These are phyloP conservation scores for Synergus gifuensis DNA, from an alignment of 2,888 invertebrate genomes.

Conservation along the genomic window DNA sequence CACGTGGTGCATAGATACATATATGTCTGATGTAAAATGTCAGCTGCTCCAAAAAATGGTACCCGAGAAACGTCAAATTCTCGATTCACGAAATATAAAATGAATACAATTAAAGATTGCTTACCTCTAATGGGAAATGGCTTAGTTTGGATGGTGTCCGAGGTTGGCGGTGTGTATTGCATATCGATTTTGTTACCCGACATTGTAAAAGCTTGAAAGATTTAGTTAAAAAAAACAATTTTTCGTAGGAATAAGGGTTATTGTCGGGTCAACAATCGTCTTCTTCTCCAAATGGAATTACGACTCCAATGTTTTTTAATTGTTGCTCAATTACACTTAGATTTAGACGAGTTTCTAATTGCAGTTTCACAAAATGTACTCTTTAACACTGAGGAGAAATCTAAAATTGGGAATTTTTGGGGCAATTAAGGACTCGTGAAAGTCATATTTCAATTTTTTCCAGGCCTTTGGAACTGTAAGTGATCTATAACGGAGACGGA, in stretches of 20 bases:
- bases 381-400: slow-evolving; percentile 38
- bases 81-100: neutral
- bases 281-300: neutral
- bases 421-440: slow-evolving; percentile 47
- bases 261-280: neutral
- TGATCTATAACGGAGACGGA: slow-evolving; percentile 44
- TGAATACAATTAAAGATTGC: slow-evolving; percentile 55
- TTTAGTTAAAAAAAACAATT: slow-evolving; percentile 14
- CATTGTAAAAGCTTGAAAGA: slow-evolving; percentile 54
- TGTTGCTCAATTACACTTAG: neutral
- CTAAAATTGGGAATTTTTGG: slow-evolving; percentile 42
- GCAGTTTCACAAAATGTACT: slow-evolving; percentile 18
- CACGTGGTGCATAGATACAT: neutral
- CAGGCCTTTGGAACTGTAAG: slow-evolving; percentile 41
- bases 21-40: neutral
- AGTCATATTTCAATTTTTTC: slow-evolving; percentile 47
- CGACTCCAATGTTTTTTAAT: slow-evolving; percentile 11
- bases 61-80: neutral
- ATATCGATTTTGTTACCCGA: slow-evolving; percentile 67
- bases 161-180: slow-evolving; percentile 83
- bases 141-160: slow-evolving; percentile 92
- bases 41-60: neutral
- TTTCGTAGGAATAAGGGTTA: neutral
- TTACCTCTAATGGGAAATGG: slow-evolving; percentile 92
- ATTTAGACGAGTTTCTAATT: neutral